A percentile compares a stretch with the other conserved stretches of the same genome.
Conservation (phyloP, 2,113 vertebrate genomes). For the Corythornis vintsioides region DNA sequence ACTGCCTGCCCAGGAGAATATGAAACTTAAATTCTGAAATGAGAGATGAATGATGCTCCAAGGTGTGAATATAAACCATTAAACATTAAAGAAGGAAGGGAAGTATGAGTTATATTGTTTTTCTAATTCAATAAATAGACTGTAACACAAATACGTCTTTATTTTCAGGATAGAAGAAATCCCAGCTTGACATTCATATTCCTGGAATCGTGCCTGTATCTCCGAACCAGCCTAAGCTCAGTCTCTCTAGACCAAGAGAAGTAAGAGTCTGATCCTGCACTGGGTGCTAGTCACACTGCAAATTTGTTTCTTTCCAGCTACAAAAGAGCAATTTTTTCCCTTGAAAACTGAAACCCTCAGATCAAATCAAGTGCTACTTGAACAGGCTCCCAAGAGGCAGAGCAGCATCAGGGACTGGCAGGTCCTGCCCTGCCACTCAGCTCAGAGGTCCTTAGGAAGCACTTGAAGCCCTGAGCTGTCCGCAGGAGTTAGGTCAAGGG, state of each 20-base stretch:
- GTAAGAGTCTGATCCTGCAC: neutral
- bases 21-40: neutral
- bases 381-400: rapidly evolving
- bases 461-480: neutral
- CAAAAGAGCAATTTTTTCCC: neutral
- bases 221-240: neutral
- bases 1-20: neutral
- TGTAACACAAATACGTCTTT: neutral
- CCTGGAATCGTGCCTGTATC: rapidly evolving
- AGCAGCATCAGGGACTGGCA: neutral
- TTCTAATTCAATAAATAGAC: neutral
- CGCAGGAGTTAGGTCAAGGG: neutral
- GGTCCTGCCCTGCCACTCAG: neutral
- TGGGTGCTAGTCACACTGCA: neutral
- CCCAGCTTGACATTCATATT: neutral
- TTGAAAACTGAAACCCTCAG: neutral
- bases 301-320: neutral
- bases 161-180: neutral
- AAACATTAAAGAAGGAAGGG: neutral
- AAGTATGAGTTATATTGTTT: neutral
- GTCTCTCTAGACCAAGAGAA: neutral
- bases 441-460: neutral
- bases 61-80: neutral
- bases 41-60: neutral
- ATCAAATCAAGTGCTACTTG: neutral